Percentiles rank a stretch among this genome's conserved stretches.
phyloP scores from a whole-genome alignment of 2,113 vertebrate species.

The Aviceda subcristata region DNA sequence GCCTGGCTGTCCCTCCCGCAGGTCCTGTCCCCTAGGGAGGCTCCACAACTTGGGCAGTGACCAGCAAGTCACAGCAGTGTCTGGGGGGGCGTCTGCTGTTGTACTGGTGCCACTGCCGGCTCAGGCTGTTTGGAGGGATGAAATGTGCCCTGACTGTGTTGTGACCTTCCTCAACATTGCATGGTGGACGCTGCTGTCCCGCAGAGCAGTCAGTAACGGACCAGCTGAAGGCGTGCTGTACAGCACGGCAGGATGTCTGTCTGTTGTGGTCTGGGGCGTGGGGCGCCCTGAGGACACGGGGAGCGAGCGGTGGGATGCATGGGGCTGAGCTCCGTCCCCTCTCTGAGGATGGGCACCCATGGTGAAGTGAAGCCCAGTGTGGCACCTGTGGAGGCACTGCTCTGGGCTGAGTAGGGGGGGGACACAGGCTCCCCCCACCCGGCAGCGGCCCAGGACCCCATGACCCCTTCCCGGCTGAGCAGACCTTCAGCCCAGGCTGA shows the following conservation, averaged over 20 bases:
- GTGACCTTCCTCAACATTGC: accelerated
- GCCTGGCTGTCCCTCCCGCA: background rate
- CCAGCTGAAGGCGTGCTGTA: accelerated
- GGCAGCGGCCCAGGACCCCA: accelerated
- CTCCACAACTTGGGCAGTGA: accelerated
- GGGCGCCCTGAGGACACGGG: background rate
- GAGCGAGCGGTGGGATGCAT: background rate
- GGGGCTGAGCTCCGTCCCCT: background rate
- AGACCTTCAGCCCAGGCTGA: background rate
- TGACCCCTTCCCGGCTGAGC: background rate
- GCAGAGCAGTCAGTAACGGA: accelerated
- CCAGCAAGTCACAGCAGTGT: background rate
- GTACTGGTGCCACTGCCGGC: background rate
- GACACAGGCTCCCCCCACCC: background rate
- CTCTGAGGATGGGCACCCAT: background rate
- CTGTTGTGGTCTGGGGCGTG: background rate
- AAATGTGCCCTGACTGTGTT: background rate
- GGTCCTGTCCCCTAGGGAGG: background rate
- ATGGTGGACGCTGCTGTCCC: background rate
- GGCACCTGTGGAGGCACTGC: background rate
- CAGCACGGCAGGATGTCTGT: accelerated
- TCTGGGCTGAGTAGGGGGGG: background rate
- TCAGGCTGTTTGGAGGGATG: background rate
- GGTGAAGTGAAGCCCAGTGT: background rate
- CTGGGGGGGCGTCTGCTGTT: background rate